Evolutionary conservation across 2,888 invertebrate species (phyloP).

Genomic region (Ichneumon xanthorius): DNA sequence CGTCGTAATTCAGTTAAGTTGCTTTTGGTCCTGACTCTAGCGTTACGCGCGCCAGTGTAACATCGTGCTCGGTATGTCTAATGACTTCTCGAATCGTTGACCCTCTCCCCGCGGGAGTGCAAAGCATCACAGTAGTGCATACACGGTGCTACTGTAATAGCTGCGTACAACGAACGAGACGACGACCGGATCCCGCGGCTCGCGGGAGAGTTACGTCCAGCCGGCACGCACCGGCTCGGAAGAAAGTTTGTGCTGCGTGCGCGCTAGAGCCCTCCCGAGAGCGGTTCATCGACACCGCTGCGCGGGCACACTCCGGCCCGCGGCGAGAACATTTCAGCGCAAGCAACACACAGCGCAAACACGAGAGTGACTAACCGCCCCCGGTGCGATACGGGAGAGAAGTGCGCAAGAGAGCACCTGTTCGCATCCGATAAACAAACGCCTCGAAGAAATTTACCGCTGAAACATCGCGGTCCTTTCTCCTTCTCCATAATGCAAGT

Average conservation of each 20-base stretch:
- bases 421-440: slow-evolving; percentile 17
- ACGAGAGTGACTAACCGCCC: slow-evolving; percentile 5
- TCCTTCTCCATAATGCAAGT: slow-evolving; percentile 16
- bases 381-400: slow-evolving; percentile 8
- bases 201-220: slow-evolving; percentile 63
- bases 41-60: not conserved
- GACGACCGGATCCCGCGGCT: slow-evolving; percentile 63
- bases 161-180: slow-evolving; percentile 52
- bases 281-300: slow-evolving; percentile 76
- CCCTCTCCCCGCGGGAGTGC: slow-evolving; percentile 23
- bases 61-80: slow-evolving; percentile 31
- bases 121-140: not conserved
- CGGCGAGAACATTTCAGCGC: slow-evolving; percentile 55
- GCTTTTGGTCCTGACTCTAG: not conserved
- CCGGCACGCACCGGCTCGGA: slow-evolving; percentile 64
- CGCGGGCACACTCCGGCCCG: slow-evolving; percentile 19
- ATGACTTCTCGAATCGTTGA: slow-evolving; percentile 58
- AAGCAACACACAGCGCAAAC: slow-evolving; percentile 21
- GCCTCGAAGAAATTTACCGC: not conserved
- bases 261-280: slow-evolving; percentile 16
- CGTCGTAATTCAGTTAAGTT: not conserved
- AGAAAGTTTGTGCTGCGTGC: slow-evolving; percentile 72
- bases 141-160: slow-evolving; percentile 12
- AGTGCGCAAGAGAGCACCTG: slow-evolving; percentile 53
- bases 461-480: slow-evolving; percentile 6